phyloP scores from a whole-genome alignment of 2,888 invertebrate genomes.

The Dysmachus trigonus region DNA sequence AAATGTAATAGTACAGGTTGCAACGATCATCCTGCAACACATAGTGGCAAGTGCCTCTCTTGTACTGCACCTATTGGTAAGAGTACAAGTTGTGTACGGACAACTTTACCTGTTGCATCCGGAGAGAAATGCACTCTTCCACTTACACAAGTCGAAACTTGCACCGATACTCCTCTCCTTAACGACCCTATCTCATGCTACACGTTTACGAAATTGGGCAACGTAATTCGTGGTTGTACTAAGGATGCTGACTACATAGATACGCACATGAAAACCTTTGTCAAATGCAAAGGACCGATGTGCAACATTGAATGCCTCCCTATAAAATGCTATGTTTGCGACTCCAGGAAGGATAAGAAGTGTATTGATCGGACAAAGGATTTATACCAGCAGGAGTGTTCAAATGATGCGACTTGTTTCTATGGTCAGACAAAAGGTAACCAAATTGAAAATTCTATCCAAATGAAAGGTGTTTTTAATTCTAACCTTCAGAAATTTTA shows the following conservation, averaged over 20 bases:
- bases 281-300: constrained; percentile 51
- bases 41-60: neutral
- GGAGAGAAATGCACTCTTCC: neutral
- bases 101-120: too few relatives aligned
- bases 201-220: constrained; percentile 52
- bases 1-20: neutral
- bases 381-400: constrained; percentile 42
- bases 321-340: constrained; percentile 55
- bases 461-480: too few relatives aligned
- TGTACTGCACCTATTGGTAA: neutral
- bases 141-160: neutral
- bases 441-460: too few relatives aligned
- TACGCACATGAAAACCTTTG: constrained; percentile 46
- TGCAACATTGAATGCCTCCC: constrained; percentile 56
- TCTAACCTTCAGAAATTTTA: too few relatives aligned
- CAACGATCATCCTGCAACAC: neutral
- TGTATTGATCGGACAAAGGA: constrained; percentile 53
- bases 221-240: constrained; percentile 53
- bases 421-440: neutral
- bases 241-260: constrained; percentile 56
- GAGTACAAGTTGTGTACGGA: neutral
- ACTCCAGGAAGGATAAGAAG: constrained; percentile 52
- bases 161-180: neutral
- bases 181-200: constrained; percentile 52
- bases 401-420: neutral